Base-by-base conservation (phyloP, 1,140 invertebrate species). In the Whitmania pigra region DNA sequence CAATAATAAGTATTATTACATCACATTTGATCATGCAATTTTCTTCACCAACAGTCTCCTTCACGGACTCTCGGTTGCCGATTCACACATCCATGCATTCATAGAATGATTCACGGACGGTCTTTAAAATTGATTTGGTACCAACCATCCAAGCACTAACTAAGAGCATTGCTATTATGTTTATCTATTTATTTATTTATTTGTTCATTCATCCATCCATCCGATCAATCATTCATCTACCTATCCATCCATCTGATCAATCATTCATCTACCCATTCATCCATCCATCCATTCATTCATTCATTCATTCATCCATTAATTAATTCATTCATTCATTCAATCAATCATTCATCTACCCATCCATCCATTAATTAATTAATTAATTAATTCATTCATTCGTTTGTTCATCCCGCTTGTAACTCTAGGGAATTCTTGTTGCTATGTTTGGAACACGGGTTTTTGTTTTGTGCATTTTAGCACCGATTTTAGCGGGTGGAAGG, bases 221-320 rank as follows among this genome's bases (percentile, higher is more conserved):
- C 25, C 2, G 9, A n/a, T 57, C 2, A 57, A 4, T 57, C 54
- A 57, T 57, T 9, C 54, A 57, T 57, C 25, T 9, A 57, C 9
- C 25, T 9, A 57, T 3, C 9, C 54, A 57, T 57, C 9, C 54
- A 57, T 57, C 25, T 9, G 9, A 4, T 9, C 9, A 57, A n/a
- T 57, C 54, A 57, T 57, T 9, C 54, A 3, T 57, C 25, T 9
- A 57, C 9, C 9, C 54, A 57, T 57, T 57, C 54, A 57, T 57
- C 25, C 54, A 63, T 63, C 22, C 57, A 63, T 18, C 18, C 20
- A 63, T 63, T 63, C 20, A 63, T 63, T 63, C 57, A 63, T n/a
- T 15, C 20, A 63, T 22, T 63, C 18, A 63, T 63, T 31, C 18
- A 63, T 63, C 18, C 1, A 63, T 1, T 63, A 15, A n/a, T 63